Evolutionary conservation across 2,888 invertebrate genomes (phyloP).

Genomic region (Pterobdella sp.): DNA sequence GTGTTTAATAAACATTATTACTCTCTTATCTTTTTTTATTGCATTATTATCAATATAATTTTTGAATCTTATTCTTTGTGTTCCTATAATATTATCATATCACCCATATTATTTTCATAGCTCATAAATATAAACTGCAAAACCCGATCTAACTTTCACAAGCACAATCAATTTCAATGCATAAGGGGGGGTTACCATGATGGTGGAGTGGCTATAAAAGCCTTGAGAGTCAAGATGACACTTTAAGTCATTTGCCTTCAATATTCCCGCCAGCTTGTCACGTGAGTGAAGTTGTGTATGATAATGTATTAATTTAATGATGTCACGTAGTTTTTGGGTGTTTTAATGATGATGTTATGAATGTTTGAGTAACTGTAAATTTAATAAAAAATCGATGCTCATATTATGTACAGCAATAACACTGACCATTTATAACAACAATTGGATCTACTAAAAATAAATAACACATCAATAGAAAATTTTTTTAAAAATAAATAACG

Average conservation of each 20-base stretch:
- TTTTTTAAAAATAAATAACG: background rate
- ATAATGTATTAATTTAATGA: constrained; percentile 1
- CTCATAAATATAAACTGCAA: background rate
- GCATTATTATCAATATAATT: background rate
- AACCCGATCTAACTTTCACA: no score
- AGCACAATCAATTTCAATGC: no score
- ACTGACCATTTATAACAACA: no score
- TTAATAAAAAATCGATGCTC: no score
- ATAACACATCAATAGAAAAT: background rate
- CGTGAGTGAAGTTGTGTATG: background rate
- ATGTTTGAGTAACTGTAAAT: no score
- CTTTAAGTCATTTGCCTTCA: constrained; percentile 49
- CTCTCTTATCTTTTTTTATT: background rate
- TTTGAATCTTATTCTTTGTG: background rate
- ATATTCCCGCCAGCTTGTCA: constrained; percentile 49
- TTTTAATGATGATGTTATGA: no score
- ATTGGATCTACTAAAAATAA: background rate
- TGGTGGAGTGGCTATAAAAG: constrained; percentile 44
- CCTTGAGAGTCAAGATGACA: constrained; percentile 46
- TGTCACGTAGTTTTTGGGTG: no score
- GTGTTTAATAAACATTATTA: background rate
- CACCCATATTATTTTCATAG: background rate
- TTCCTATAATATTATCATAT: background rate
- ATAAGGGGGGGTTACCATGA: constrained; percentile 41
- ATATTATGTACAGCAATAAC: no score